Conservation (phyloP, 2,888 invertebrate genomes). For the Stomorhina lunata region DNA sequence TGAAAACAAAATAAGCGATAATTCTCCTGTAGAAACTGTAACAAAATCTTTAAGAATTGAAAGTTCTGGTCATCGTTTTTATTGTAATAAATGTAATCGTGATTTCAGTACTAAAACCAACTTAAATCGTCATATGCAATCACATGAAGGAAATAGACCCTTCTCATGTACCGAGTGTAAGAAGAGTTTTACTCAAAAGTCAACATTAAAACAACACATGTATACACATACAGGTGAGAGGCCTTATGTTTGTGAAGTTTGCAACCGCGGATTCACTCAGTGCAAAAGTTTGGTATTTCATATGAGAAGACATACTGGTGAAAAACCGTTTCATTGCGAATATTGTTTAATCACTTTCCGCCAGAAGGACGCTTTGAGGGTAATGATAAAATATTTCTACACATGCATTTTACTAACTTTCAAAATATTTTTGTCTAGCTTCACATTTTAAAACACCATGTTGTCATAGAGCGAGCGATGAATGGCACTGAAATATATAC, state of each 20-base stretch:
- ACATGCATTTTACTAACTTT: background rate
- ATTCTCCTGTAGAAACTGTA: background rate
- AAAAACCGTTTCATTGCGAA: conserved; percentile 76
- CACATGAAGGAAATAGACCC: conserved; percentile 74
- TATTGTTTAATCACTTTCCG: conserved; percentile 73
- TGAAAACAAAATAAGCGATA: conserved; percentile 6
- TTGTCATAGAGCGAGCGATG: conserved; percentile 47
- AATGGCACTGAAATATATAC: conserved; percentile 64
- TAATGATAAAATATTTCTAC: conserved; percentile 22
- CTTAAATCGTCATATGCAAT: conserved; percentile 74
- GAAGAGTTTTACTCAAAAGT: conserved; percentile 75
- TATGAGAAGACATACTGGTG: conserved; percentile 75
- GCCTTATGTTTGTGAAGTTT: conserved; percentile 73
- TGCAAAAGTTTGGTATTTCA: conserved; percentile 75
- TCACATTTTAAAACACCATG: conserved; percentile 72
- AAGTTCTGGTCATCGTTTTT: conserved; percentile 46
- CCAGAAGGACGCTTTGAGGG: conserved; percentile 76
- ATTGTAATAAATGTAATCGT: conserved; percentile 74
- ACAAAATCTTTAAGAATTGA: background rate
- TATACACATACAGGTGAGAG: conserved; percentile 75
- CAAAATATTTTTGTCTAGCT: conserved; percentile 64
- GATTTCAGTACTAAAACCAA: conserved; percentile 77
- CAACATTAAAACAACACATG: conserved; percentile 75
- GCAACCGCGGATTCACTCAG: conserved; percentile 75
- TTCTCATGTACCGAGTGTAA: conserved; percentile 73